Conservation (phyloP, 2,113 vertebrate species). For the Gallinago paraguaiae region DNA sequence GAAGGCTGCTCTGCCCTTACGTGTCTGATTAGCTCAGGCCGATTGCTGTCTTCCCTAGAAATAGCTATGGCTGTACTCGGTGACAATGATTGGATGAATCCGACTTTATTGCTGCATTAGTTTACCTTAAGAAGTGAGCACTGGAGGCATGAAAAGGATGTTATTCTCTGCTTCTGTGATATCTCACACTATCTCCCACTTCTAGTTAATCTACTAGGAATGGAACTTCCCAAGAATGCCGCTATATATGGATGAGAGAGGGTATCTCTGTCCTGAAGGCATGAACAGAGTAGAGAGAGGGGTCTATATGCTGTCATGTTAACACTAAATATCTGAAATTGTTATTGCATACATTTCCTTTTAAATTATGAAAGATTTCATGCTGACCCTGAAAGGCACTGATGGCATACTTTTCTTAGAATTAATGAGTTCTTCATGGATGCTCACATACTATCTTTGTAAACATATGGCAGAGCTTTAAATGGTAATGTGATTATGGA, state of each 20-base stretch:
- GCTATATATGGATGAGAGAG: slow-evolving; percentile 55
- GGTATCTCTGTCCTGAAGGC: neutral
- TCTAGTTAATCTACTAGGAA: slow-evolving; percentile 41
- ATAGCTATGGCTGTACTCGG: neutral
- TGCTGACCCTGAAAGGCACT: slow-evolving; percentile 8
- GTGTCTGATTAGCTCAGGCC: neutral
- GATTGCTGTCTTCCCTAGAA: neutral
- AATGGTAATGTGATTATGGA: slow-evolving; percentile 32
- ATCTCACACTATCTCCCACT: slow-evolving; percentile 44
- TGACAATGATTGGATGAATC: neutral
- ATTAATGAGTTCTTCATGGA: neutral
- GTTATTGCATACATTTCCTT: slow-evolving; percentile 55
- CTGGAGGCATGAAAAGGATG: neutral
- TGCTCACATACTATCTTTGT: neutral
- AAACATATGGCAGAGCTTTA: slow-evolving; percentile 31
- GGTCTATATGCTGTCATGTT: neutral
- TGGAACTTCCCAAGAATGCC: slow-evolving; percentile 42
- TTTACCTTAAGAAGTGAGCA: slow-evolving; percentile 30
- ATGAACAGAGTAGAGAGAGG: neutral
- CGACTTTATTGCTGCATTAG: neutral
- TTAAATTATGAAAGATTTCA: neutral
- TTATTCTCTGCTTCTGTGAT: slow-evolving; percentile 37
- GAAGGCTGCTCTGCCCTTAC: neutral
- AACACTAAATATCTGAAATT: slow-evolving; percentile 27
- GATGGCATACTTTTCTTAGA: slow-evolving; percentile 16